phyloP scores from a whole-genome alignment of 1,140 invertebrate genomes.

The Pantala flavescens region DNA sequence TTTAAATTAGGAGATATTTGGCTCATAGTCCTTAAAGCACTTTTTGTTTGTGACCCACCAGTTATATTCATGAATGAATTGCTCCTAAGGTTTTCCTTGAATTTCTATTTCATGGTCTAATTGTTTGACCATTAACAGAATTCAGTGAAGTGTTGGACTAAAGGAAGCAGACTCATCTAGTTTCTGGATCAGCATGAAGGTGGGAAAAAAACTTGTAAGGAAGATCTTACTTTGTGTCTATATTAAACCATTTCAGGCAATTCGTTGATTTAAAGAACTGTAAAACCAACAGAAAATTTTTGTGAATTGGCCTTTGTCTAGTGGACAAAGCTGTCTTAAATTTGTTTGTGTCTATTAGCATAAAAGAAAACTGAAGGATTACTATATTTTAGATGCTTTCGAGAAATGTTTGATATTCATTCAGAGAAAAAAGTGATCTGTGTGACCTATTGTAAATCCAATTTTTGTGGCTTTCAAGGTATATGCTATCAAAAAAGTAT shows the following conservation, averaged over 20 bases:
- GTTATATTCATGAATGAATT: background rate
- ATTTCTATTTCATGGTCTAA: background rate
- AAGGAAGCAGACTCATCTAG: background rate
- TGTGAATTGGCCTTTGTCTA: too few relatives aligned
- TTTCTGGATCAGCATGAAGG: background rate
- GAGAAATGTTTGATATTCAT: too few relatives aligned
- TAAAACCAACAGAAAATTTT: too few relatives aligned
- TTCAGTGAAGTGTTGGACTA: background rate
- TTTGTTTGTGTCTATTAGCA: too few relatives aligned
- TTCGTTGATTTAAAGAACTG: too few relatives aligned
- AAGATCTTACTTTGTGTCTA: background rate
- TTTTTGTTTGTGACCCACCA: background rate
- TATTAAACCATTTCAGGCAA: background rate
- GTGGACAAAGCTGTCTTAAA: too few relatives aligned
- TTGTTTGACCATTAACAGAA: background rate
- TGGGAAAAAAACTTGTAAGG: background rate
- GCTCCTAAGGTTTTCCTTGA: background rate
- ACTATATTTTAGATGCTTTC: too few relatives aligned
- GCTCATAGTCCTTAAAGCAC: background rate
- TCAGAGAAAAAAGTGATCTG: too few relatives aligned
- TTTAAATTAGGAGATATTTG: background rate
- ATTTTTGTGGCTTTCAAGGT: too few relatives aligned
- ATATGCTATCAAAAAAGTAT: too few relatives aligned
- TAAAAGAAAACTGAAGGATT: too few relatives aligned
- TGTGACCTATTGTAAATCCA: too few relatives aligned